Percentiles rank a stretch among this genome's conserved stretches.
Evolutionary conservation across 2,888 invertebrate genomes (phyloP).

Genomic region (Physocephala rufipes): DNA sequence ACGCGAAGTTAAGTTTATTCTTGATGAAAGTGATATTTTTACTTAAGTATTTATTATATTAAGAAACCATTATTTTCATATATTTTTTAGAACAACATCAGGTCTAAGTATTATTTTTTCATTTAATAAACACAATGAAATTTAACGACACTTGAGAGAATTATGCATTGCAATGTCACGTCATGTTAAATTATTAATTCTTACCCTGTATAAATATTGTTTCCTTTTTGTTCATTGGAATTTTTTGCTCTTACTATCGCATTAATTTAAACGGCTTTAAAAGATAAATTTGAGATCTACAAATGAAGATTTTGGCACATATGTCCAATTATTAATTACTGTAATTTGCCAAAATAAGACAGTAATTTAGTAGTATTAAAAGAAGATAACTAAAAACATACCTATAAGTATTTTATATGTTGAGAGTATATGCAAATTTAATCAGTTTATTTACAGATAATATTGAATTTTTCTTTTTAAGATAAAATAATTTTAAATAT

Average conservation of each 20-base stretch:
- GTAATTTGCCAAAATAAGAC: conserved; percentile 1
- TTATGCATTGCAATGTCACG: too few species aligned
- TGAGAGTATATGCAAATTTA: too few species aligned
- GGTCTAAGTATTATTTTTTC: conserved; percentile 24
- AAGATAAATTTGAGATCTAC: neutral
- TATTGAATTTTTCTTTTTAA: too few species aligned
- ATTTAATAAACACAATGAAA: neutral
- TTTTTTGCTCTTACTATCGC: neutral
- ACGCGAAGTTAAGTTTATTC: conserved; percentile 8
- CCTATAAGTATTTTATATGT: conserved; percentile 32
- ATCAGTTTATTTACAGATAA: too few species aligned
- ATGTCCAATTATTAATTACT: neutral
- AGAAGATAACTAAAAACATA: conserved; percentile 23
- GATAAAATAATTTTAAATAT: too few species aligned
- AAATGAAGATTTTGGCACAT: neutral
- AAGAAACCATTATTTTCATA: conserved; percentile 23
- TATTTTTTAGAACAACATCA: conserved; percentile 12
- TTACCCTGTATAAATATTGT: neutral
- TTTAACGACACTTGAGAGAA: too few species aligned
- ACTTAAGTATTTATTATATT: conserved; percentile 41
- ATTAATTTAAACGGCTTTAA: conserved; percentile 4
- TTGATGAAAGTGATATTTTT: conserved; percentile 32
- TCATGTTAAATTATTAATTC: conserved; percentile 22
- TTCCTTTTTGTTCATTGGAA: neutral
- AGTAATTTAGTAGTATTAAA: neutral